Evolutionary conservation across 1,140 invertebrate genomes (phyloP), one percentile per base, ranked within the genome.

Genomic region (Saxidomus purpurata): DNA sequence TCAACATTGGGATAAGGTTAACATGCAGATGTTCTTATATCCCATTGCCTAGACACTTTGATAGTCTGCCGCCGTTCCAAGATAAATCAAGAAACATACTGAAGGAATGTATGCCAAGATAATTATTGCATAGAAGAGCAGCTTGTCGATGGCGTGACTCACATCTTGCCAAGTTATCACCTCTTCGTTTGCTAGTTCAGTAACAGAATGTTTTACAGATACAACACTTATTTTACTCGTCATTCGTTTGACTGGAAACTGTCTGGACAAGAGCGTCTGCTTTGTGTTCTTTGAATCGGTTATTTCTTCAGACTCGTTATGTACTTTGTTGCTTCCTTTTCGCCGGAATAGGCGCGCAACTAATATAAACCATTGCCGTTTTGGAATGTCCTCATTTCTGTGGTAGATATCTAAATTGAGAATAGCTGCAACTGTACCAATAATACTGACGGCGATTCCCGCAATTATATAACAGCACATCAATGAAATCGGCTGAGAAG

Each of bases 371-470:
- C 17, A 69, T 17, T n/a, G 17, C 31, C 38, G 9, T 15, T 74
- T 38, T 31, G 83, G 83, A 47, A 74, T 34, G 43, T 71, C 19
- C 15, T 85, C 69, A 3, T 28, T 22, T 40, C 36, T 71, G 40
- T 85, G 63, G 38, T 85, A 76, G 34, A 85, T 49, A 19, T 0
- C 31, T 38, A 74, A 34, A 55, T 85, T 85, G 0, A 85, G 17
- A n/a, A 85, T 76, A 2, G 69, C 63, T 49, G 34, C 4, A 52
- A 85, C 34, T 2, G 43, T 76, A 15, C 19, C 25, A 19, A 69
- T 17, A 55, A 74, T 13, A 40, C 83, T 71, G 11, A 74, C 63
- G 25, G 28, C 0, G 17, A 85, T 63, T 25, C 11, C 63, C 19
- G 34, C 25, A 28, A 74, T 13, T 4, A 85, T 55, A 38, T 52